These are phyloP conservation scores for Campoplex capitator DNA, from an alignment of 2,888 invertebrate genomes.

Conservation along the genomic window DNA sequence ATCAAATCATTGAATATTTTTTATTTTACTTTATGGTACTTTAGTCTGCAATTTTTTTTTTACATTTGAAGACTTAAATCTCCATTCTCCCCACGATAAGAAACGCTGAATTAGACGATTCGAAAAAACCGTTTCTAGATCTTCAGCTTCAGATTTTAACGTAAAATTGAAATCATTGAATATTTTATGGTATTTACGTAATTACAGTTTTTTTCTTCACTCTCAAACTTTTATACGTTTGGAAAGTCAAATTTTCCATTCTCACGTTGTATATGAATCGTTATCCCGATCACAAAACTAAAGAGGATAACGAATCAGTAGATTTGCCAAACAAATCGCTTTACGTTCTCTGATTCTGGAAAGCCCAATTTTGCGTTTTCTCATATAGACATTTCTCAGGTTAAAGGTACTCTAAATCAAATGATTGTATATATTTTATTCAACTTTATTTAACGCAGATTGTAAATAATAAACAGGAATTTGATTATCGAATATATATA, in stretches of 20 bases:
- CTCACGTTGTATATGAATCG: background rate
- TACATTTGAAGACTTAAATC: too few species aligned
- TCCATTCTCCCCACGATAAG: too few species aligned
- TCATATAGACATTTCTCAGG: background rate
- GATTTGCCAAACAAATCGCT: background rate
- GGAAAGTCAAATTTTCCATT: background rate
- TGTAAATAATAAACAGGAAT: constrained; percentile 40
- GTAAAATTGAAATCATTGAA: background rate
- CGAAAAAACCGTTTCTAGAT: too few species aligned
- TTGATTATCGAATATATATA: constrained; percentile 21
- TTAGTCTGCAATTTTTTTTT: too few species aligned
- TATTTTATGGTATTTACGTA: background rate
- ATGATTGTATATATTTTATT: constrained; percentile 30
- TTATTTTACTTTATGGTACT: background rate
- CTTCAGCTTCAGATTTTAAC: background rate
- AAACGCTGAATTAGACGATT: too few species aligned
- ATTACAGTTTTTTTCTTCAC: background rate
- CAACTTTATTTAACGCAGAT: constrained; percentile 39
- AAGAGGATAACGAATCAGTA: background rate
- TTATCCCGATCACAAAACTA: background rate
- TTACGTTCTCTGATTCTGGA: background rate
- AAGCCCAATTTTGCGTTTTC: background rate
- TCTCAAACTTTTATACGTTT: background rate
- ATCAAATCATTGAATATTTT: constrained; percentile 34
- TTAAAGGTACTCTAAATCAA: constrained; percentile 14